phyloP scores from a whole-genome alignment of 2,113 vertebrate species.

The Centropus unirufus region DNA sequence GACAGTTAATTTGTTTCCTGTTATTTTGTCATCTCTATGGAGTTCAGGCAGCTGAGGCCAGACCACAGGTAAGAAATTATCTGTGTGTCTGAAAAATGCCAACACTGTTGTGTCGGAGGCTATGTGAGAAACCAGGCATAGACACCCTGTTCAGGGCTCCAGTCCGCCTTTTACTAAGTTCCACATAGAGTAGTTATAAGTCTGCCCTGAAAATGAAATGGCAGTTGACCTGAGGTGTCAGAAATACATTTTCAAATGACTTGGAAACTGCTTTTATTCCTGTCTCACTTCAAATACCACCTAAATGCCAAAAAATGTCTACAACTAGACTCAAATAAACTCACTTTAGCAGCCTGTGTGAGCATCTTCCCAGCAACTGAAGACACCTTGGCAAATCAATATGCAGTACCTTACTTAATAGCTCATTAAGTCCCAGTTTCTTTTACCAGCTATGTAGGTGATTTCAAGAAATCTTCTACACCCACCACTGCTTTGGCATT shows the following conservation, averaged over 20 bases:
- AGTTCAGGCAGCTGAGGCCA: background rate
- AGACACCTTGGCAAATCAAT: background rate
- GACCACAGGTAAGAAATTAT: background rate
- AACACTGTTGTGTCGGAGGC: background rate
- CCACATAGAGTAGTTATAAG: background rate
- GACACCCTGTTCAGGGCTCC: background rate
- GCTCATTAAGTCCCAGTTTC: background rate
- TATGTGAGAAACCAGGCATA: background rate
- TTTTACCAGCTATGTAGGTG: background rate
- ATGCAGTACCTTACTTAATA: slow-evolving; percentile 2
- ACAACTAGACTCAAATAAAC: background rate
- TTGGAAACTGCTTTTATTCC: slow-evolving; percentile 31
- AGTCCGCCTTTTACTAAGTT: background rate
- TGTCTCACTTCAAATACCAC: slow-evolving; percentile 36
- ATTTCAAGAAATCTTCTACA: background rate
- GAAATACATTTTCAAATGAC: slow-evolving; percentile 11
- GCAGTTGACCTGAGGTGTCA: slow-evolving; percentile 46
- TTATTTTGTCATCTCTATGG: background rate
- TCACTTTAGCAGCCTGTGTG: background rate
- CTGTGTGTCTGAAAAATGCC: background rate
- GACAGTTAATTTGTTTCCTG: background rate
- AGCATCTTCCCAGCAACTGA: background rate
- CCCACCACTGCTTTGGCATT: background rate
- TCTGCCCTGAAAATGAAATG: slow-evolving; percentile 43
- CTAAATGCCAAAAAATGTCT: slow-evolving; percentile 48